phyloP scores from a whole-genome alignment of 2,113 vertebrate genomes.

The Myiozetetes cayanensis region DNA sequence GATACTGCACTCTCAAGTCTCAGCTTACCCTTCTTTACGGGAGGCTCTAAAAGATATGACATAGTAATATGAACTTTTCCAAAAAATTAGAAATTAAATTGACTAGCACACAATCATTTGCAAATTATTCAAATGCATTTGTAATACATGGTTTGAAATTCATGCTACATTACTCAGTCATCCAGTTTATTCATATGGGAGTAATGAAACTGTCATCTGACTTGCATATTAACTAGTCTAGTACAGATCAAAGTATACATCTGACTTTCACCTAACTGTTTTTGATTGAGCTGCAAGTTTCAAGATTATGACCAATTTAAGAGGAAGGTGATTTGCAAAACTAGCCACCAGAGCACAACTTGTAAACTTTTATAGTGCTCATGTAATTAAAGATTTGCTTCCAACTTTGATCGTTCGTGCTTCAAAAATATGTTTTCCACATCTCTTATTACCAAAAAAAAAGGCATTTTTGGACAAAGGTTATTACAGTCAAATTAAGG shows the following conservation, averaged over 20 bases:
- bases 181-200: background rate
- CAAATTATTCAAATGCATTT: conserved; percentile 45
- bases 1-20: background rate
- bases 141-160: conserved; percentile 15
- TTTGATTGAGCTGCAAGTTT: background rate
- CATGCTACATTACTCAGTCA: conserved; percentile 36
- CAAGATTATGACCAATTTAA: conserved; percentile 12
- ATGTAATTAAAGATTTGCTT: conserved; percentile 29
- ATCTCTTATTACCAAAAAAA: background rate
- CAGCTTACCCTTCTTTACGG: background rate
- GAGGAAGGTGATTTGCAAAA: conserved; percentile 1
- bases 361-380: background rate
- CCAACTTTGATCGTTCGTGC: background rate
- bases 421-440: background rate
- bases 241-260: background rate
- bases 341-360: background rate
- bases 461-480: background rate
- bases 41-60: background rate
- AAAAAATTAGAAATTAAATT: conserved; percentile 38
- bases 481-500: background rate
- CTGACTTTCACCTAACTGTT: background rate
- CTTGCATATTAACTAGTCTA: conserved; percentile 29
- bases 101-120: conserved; percentile 24
- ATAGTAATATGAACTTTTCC: background rate
- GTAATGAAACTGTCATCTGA: conserved; percentile 6